Percentiles rank a stretch among this genome's conserved stretches.
Evolutionary conservation across 2,888 invertebrate genomes (phyloP).

Genomic region (Drosophila nigricruria): DNA sequence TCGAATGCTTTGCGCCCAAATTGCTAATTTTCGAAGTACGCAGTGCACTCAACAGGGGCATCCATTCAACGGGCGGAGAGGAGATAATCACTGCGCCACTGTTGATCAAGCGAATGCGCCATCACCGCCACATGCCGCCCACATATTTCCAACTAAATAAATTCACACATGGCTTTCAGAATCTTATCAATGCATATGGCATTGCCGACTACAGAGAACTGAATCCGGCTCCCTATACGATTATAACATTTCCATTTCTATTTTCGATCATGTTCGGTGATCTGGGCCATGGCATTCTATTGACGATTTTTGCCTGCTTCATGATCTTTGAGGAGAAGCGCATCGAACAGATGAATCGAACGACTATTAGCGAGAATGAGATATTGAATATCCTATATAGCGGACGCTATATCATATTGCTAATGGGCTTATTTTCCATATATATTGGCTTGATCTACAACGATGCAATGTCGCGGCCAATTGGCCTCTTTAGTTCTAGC

Average conservation of each 20-base stretch:
- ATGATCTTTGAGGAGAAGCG: slow-evolving; percentile 93
- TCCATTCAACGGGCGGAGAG: slow-evolving; percentile 5
- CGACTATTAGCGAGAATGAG: slow-evolving; percentile 89
- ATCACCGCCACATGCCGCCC: slow-evolving; percentile 85
- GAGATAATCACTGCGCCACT: slow-evolving; percentile 91
- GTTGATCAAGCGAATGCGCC: slow-evolving; percentile 84
- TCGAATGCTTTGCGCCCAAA: slow-evolving; percentile 94
- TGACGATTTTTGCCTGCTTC: slow-evolving; percentile 92
- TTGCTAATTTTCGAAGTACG: slow-evolving; percentile 90
- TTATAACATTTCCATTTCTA: slow-evolving; percentile 96
- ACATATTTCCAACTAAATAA: slow-evolving; percentile 96
- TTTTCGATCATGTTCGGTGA: slow-evolving; percentile 99
- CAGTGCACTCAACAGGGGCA: slow-evolving; percentile 88
- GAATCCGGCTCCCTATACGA: slow-evolving; percentile 95
- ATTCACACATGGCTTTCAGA: slow-evolving; percentile 93
- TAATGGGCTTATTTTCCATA: slow-evolving; percentile 98
- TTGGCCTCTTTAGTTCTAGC: slow-evolving; percentile 96
- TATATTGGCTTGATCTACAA: slow-evolving; percentile 99
- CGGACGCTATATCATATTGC: slow-evolving; percentile 97
- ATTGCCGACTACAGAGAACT: slow-evolving; percentile 96
- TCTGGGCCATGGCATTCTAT: slow-evolving; percentile 94
- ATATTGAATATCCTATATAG: slow-evolving; percentile 98
- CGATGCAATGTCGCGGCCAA: slow-evolving; percentile 96
- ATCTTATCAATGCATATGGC: slow-evolving; percentile 96
- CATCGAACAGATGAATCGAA: slow-evolving; percentile 86